Percentiles rank a stretch among this genome's conserved stretches.
Conservation (phyloP, 2,113 vertebrate species). For the Tauraco erythrolophus region DNA sequence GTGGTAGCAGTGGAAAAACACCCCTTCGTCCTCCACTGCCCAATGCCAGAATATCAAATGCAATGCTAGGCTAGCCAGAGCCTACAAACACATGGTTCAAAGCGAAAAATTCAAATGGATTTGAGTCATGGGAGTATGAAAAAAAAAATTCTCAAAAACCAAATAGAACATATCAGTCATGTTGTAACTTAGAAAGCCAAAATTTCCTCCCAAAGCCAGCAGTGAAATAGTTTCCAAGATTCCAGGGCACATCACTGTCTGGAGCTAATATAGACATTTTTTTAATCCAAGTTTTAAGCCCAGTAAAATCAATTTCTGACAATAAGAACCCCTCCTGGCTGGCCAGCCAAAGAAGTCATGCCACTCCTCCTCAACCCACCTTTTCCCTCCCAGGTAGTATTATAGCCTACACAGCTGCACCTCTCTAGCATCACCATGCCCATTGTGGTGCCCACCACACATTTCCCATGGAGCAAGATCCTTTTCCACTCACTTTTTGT, state of each 20-base stretch:
- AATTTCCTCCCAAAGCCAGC: slow-evolving; percentile 68
- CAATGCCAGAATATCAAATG: slow-evolving; percentile 28
- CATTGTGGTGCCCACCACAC: fast-evolving
- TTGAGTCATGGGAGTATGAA: slow-evolving; percentile 66
- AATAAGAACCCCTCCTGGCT: not conserved
- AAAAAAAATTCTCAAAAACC: slow-evolving; percentile 34
- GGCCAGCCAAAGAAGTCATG: not conserved
- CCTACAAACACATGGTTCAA: slow-evolving; percentile 39
- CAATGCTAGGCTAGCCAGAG: not conserved
- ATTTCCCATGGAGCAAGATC: not conserved
- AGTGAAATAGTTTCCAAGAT: slow-evolving; percentile 73
- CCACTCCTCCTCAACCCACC: not conserved
- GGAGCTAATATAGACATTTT: slow-evolving; percentile 41
- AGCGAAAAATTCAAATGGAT: slow-evolving; percentile 53
- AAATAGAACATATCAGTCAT: slow-evolving; percentile 74
- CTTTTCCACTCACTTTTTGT: not conserved
- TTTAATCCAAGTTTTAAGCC: slow-evolving; percentile 60
- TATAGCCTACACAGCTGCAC: not conserved
- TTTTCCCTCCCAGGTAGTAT: not conserved
- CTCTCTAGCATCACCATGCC: not conserved
- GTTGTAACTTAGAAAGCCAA: slow-evolving; percentile 64
- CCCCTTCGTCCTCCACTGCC: not conserved
- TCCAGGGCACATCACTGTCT: slow-evolving; percentile 71
- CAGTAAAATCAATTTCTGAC: slow-evolving; percentile 31
- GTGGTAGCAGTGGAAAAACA: slow-evolving; percentile 54